phyloP scores from a whole-genome alignment of 2,888 invertebrate species.

The Busseola fusca region DNA sequence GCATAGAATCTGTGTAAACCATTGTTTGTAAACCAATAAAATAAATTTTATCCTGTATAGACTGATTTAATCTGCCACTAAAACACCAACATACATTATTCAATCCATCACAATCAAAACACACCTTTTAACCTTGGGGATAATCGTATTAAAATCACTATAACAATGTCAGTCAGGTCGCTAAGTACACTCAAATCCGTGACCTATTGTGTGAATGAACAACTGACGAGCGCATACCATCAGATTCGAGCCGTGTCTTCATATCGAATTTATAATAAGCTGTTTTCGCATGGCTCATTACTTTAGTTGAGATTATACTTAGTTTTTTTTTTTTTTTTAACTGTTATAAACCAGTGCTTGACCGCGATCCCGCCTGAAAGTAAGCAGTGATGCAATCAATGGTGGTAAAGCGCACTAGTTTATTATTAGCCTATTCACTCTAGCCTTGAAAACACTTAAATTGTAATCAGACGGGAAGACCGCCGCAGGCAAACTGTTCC shows the following conservation, averaged over 20 bases:
- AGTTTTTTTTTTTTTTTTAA: too few relatives aligned
- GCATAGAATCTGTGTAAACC: too few relatives aligned
- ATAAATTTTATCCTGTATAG: not conserved
- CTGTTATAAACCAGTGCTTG: too few relatives aligned
- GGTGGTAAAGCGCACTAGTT: too few relatives aligned
- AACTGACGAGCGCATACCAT: slow-evolving; percentile 41
- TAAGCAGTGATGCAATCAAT: too few relatives aligned
- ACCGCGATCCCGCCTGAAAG: too few relatives aligned
- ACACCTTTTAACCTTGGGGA: slow-evolving; percentile 21
- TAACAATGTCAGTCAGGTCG: slow-evolving; percentile 8
- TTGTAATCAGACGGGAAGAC: too few relatives aligned
- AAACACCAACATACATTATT: slow-evolving; percentile 6
- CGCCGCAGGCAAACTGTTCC: too few relatives aligned
- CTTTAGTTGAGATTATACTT: not conserved
- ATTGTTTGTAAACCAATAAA: too few relatives aligned
- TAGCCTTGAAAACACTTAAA: too few relatives aligned
- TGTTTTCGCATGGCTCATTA: slow-evolving; percentile 20
- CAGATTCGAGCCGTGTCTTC: slow-evolving; percentile 12
- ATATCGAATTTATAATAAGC: slow-evolving; percentile 21
- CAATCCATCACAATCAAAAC: slow-evolving; percentile 5
- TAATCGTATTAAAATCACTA: slow-evolving; percentile 17
- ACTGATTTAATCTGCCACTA: not conserved
- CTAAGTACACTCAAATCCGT: slow-evolving; percentile 8
- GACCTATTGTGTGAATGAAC: slow-evolving; percentile 41
- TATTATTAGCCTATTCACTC: too few relatives aligned